Base-by-base conservation (phyloP, 2,888 invertebrate species). In the Ichneumoninae sp. region DNA sequence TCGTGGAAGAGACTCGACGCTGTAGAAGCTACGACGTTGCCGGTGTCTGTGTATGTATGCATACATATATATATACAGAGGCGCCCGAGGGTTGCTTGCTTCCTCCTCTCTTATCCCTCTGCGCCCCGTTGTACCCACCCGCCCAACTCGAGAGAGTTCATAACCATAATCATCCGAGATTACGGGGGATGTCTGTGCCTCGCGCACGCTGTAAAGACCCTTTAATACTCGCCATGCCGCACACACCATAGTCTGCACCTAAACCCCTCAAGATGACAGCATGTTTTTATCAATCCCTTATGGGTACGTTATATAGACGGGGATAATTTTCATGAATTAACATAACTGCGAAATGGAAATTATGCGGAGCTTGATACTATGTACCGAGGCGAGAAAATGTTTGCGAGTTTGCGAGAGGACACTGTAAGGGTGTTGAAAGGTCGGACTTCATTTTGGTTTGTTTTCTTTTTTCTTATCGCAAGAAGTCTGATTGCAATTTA, bases 141-240 rank as follows among this genome's bases (percentile, higher is more conserved):
- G 33, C 40, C 73, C 13, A 44, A 54, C 54, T 40, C 36, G 77
- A 63, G 77, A 75, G 79, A 81, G 83, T 83, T 81, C 81, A 86
- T 86, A 86, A 86, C 81, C 81, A 83, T 86, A 86, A 83, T 85
- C 75, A 86, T 86, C 78, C 66, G 77, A 81, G 81, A 83, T 86
- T 86, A 81, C 75, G 65, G 80, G 69, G 47, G 74, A 66, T 73
- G 83, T 83, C 68, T 79, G 69, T 81, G 81, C 79, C 73, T 74
- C 68, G 66, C 66, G 81, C 65, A 63, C 40, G 66, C 63, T 73
- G 83, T 57, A 57, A 50, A 78, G 78, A 44, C 79, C 79, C 70
- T 71, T 63, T 79, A 70, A 79, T 79, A 47, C 60, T 57, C 79
- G 63, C 57, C 50, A 44, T 60, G 57, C 50, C 65, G 57, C 73